Base-by-base conservation (phyloP, 2,888 invertebrate genomes). In the Autographa gamma region DNA sequence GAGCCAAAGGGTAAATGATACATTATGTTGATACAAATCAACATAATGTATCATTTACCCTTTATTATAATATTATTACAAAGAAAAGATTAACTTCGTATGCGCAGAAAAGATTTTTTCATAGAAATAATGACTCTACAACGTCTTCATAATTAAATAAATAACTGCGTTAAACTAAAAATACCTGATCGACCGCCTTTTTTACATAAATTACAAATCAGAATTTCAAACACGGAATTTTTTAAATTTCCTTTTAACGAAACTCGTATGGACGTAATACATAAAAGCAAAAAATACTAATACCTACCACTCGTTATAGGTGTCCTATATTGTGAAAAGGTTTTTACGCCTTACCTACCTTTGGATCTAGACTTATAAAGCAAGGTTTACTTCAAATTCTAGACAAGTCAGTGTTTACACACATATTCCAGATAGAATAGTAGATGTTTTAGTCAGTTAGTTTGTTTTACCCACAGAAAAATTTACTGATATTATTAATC, bases 161-260 rank as follows among this genome's bases (percentile, higher is more conserved):
- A n/a, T n/a, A 48, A 48, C 48, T 48, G n/a, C 48, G 7, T 6
- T 0, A 6, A 48, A n/a, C 48, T 48, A n/a, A 48, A n/a, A 48
- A 48, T 48, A 48, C 48, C 48, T 48, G 48, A 48, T 48, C n/a
- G n/a, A n/a, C 48, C 14, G n/a, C 48, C 48, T n/a, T 48, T 48
- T 48, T 48, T 16, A 48, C 48, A 16, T 43, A 16, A 48, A 48
- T 0, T n/a, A 48, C 48, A 48, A 5, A 14, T 43, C 14, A 5
- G 13, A 13, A 41, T 13, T 41, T 16, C 43, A 14, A 43, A 43
- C 43, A 16, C 16, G 11, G 7, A 14, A 43, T 43, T 43, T 5
- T 3, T 43, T 43, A 34, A 34, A 34, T 34, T 41, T 41, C 14
- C 41, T 11, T 41, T 41, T 16, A 4, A 4, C 14, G 16, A 43